Evolutionary conservation across 2,888 invertebrate species (phyloP).

Genomic region (Phymatocera aterrima): DNA sequence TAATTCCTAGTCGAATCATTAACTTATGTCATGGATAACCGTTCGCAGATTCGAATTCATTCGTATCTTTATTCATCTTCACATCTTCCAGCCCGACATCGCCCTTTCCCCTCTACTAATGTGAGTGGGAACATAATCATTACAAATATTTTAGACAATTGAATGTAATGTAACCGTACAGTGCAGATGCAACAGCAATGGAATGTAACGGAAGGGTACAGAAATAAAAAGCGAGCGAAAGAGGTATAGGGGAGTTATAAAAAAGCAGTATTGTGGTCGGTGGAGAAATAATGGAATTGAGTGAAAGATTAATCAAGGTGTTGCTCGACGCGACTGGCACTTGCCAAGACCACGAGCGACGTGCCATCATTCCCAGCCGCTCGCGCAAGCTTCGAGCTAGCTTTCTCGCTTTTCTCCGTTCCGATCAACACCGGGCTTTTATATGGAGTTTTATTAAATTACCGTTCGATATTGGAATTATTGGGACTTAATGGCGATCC

Average conservation of each 20-base stretch:
- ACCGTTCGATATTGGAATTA: conserved; percentile 56
- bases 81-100: too few relatives aligned
- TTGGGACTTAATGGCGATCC: conserved; percentile 52
- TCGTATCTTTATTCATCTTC: too few relatives aligned
- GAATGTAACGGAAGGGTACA: not conserved
- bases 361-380: conserved; percentile 29
- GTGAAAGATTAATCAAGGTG: conserved; percentile 36
- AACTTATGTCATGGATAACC: too few relatives aligned
- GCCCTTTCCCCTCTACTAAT: too few relatives aligned
- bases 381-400: conserved; percentile 8
- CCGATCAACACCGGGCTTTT: conserved; percentile 47
- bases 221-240: not conserved
- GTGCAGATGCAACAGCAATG: too few relatives aligned
- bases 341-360: conserved; percentile 31
- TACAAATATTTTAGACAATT: too few relatives aligned
- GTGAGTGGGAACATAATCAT: too few relatives aligned
- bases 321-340: conserved; percentile 28
- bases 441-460: conserved; percentile 55
- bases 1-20: too few relatives aligned
- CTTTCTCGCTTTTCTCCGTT: not conserved
- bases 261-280: conserved; percentile 20
- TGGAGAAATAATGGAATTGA: conserved; percentile 30
- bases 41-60: too few relatives aligned
- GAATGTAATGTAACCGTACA: too few relatives aligned
- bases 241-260: not conserved